phyloP scores from a whole-genome alignment of 1,140 invertebrate species.

The Hylyphantes graminicola region DNA sequence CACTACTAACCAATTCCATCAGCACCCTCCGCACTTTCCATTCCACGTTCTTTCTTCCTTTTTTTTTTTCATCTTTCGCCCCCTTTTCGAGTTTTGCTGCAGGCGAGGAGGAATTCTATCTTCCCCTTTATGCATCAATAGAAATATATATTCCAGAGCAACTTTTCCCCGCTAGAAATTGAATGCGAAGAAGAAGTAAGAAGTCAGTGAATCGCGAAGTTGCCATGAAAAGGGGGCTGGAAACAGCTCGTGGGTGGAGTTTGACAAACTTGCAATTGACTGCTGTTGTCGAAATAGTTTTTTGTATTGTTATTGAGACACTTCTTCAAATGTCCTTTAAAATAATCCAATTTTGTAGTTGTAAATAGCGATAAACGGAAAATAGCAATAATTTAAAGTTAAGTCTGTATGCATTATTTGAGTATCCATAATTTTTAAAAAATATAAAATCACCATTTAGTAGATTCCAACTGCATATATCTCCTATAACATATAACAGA shows the following conservation, averaged over 20 bases:
- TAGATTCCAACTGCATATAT: no score
- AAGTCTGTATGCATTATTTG: no score
- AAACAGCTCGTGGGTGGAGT: constrained; percentile 16
- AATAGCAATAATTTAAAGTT: no score
- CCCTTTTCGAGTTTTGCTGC: background rate
- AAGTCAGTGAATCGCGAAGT: constrained; percentile 58
- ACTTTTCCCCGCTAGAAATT: constrained; percentile 51
- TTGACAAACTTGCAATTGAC: no score
- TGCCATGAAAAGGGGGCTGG: constrained; percentile 55
- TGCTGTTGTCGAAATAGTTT: no score
- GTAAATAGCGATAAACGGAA: no score
- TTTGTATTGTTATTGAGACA: no score
- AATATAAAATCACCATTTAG: no score
- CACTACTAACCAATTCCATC: constrained; percentile 55
- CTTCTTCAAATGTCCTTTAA: no score
- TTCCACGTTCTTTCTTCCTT: background rate
- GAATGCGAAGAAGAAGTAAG: constrained; percentile 58
- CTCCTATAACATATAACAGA: no score
- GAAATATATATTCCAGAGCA: constrained; percentile 57
- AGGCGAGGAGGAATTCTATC: constrained; percentile 46
- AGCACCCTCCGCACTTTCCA: constrained; percentile 6
- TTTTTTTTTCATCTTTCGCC: constrained; percentile 15
- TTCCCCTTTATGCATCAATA: constrained; percentile 55
- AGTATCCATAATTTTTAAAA: no score
- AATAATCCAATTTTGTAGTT: no score